These are phyloP conservation scores for Heteromormyrus szaboi DNA, from an alignment of 2,797 vertebrate genomes.

Conservation along the genomic window DNA sequence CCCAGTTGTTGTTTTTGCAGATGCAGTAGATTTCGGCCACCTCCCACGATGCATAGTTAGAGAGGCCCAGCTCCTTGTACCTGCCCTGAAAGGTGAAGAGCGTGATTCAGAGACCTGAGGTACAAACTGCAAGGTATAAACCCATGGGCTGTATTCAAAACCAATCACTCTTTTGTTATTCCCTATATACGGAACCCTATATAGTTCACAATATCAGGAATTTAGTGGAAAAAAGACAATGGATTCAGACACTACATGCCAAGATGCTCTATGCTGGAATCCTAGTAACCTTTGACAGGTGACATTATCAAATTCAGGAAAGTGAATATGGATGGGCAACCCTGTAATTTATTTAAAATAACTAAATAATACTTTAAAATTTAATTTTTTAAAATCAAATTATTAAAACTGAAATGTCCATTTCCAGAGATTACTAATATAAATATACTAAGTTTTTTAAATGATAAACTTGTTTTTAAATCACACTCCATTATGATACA, in stretches of 20 bases:
- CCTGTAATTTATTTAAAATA: background rate
- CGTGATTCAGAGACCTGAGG: background rate
- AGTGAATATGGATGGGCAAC: background rate
- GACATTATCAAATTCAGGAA: background rate
- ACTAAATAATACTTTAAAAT: background rate
- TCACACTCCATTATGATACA: background rate
- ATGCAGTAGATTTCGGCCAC: constrained; percentile 82
- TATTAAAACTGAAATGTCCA: background rate
- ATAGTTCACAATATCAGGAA: background rate
- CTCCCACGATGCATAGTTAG: constrained; percentile 88
- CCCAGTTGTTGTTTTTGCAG: constrained; percentile 82
- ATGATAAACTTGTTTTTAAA: background rate
- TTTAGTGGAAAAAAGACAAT: background rate
- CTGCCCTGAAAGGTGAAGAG: constrained; percentile 69
- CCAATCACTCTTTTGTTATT: background rate
- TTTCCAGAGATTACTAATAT: background rate
- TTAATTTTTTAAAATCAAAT: background rate
- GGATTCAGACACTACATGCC: background rate
- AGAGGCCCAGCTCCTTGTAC: constrained; percentile 86
- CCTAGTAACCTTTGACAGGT: background rate
- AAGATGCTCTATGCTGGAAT: background rate
- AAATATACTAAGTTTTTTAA: background rate
- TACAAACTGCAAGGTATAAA: background rate
- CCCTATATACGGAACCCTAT: background rate
- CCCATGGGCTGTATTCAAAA: background rate